phyloP scores from a whole-genome alignment of 2,113 vertebrate genomes.

The Oostethus manadensis region DNA sequence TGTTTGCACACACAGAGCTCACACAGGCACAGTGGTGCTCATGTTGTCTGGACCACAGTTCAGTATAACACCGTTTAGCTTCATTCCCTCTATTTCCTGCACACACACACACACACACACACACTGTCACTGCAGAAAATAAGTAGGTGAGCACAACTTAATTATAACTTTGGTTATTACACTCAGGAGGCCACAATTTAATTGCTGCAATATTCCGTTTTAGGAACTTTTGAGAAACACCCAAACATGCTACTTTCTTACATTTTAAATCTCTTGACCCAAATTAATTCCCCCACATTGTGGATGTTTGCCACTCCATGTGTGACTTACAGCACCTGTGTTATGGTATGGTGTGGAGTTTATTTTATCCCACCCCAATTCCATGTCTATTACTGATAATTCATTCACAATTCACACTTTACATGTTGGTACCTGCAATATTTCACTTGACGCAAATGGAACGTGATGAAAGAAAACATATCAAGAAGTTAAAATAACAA shows the following conservation, averaged over 20 bases:
- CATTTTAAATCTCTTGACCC: slow-evolving; percentile 7
- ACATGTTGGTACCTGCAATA: no score
- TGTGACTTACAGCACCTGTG: not conserved
- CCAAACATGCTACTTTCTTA: not conserved
- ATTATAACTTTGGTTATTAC: not conserved
- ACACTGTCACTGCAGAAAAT: not conserved
- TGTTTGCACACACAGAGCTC: not conserved
- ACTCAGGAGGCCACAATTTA: slow-evolving; percentile 1
- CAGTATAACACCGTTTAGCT: not conserved
- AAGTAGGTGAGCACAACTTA: slow-evolving; percentile 1
- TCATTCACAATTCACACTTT: no score
- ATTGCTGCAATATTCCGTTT: not conserved
- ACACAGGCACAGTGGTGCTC: not conserved
- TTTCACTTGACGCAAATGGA: no score
- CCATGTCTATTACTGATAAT: no score
- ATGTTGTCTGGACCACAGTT: not conserved
- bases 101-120: not conserved
- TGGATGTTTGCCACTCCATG: slow-evolving; percentile 10
- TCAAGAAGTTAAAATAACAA: no score
- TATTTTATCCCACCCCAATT: no score
- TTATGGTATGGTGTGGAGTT: no score
- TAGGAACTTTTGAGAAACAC: not conserved
- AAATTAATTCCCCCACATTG: slow-evolving; percentile 16
- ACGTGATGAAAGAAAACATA: no score
- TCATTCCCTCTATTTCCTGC: not conserved